Evolutionary conservation across 1,140 invertebrate species (phyloP).

Genomic region (Homalodisca vitripennis): DNA sequence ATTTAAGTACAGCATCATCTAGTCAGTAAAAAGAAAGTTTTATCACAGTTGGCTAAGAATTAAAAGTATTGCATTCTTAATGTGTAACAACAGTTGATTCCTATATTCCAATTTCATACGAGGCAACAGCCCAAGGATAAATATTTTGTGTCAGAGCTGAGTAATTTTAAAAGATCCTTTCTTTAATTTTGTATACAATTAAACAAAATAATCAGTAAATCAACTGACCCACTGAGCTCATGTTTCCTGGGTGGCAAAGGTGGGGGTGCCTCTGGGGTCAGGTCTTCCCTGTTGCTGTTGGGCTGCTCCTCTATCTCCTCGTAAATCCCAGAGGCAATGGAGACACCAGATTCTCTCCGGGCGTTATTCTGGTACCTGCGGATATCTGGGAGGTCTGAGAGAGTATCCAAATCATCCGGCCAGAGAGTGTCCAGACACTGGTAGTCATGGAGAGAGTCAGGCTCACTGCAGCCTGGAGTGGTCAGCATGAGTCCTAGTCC

Average conservation of each 20-base stretch:
- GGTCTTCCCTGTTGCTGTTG: background rate
- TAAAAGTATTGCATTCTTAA: no score
- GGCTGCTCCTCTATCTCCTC: constrained; percentile 43
- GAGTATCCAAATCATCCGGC: background rate
- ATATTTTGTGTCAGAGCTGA: no score
- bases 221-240: constrained; percentile 29
- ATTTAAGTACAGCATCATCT: no score
- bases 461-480: constrained; percentile 48
- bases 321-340: constrained; percentile 55
- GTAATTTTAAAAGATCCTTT: no score
- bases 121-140: no score
- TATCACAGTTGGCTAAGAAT: no score
- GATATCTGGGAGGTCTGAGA: constrained; percentile 44
- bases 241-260: constrained; percentile 48
- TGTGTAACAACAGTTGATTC: no score
- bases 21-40: no score
- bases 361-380: constrained; percentile 36
- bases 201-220: no score
- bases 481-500: constrained; percentile 47
- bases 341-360: constrained; percentile 51
- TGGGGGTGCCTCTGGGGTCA: constrained; percentile 43
- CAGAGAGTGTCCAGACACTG: constrained; percentile 30
- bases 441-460: constrained; percentile 41
- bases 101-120: no score
- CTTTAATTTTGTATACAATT: no score